Evolutionary conservation across 2,113 vertebrate genomes (phyloP), one percentile per base, ranked within the genome.

Genomic region (Apeltes quadracus): DNA sequence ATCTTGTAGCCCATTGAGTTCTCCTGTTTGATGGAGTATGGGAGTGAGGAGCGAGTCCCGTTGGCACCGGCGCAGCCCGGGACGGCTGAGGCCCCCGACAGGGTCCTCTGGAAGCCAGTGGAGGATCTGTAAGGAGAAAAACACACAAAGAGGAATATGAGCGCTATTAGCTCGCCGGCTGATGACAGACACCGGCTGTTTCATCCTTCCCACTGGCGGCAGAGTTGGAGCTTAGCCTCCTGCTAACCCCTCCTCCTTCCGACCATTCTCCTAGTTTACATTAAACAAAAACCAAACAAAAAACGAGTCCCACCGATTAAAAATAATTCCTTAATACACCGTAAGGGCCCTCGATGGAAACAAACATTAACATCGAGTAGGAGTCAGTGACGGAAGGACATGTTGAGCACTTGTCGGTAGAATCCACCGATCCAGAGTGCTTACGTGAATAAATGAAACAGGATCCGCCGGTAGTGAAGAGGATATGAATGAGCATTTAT

Each of bases 21-120:
- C 89, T 98, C 98, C 87, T 97, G 96, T 88, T 98, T 98, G 94
- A 99, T 95, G 44, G 92, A 90, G 80, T 96, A 96, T 66, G 79
- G 69, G 4, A 89, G 86, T 66, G 84, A 71, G 16, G 85, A 84
- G 32, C 62, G 75, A 20, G 53, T 41, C 3, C 78, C 67, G 16
- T 81, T 86, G 67, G 84, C 63, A 53, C 59, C 51, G 54, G 71
- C 50, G 41, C 88, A 84, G 70, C 73, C 93, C 89, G 84, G 90
- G 74, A 90, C 79, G 3, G 91, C 72, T 25, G 94, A 91, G 91
- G 92, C 87, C 75, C 81, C 89, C 11, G 81, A 15, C 46, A 87
- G 79, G 72, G 86, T 83, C 84, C 86, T 89, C 56, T 87, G 89
- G 75, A 92, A 91, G 75, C 64, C 76, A 63, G 88, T 78, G 57